Evolutionary conservation across 2,888 invertebrate genomes (phyloP), one percentile per base, ranked within the genome.

Genomic region (Himalopsyche anomala): DNA sequence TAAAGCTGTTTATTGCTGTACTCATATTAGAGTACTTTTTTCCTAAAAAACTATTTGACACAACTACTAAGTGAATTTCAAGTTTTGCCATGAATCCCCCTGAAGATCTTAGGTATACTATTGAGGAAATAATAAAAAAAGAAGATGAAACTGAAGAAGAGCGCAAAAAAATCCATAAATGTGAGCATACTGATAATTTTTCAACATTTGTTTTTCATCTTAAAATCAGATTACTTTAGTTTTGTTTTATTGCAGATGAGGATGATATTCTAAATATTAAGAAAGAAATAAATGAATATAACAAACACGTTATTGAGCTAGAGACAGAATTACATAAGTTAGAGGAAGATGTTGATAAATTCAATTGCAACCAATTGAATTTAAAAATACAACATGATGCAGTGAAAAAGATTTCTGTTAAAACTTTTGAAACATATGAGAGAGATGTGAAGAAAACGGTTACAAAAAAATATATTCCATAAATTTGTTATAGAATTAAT

Each of bases 371-470:
- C 38, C 19, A 83, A 28, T 79, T 80, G 56, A 55, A 85, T 28
- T 62, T 82, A 38, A 83, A 82, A 86, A 81, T 86, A 45, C 54
- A 88, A 85, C 45, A 79, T 40, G 84, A 87, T 15, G 54, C 82
- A 28, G 81, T 81, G 84, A 83, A 82, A 83, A 54, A 86, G 55
- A 45, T 84, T 45, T 80, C 38, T 19, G 19, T 83, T 56, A 81
- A 79, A 69, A 51, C 83, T 19, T 38, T 56, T 38, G 79, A 84
- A 8, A 17, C n/a, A 11, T 36, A 83, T 56, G 85, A 86, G 19
- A 81, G 40, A 0, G 15, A 38, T 36, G 40, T 40, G 11, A 85
- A 80, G n/a, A 81, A 87, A 84, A 82, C 84, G 86, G 87, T 87
- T 69, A 62, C 4, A 12, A 1, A 15, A 51, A 6, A 51, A 51